A percentile compares a stretch with the other conserved stretches of the same genome.
Evolutionary conservation across 2,113 vertebrate genomes (phyloP).

Genomic region (Phalacrocorax aristotelis): DNA sequence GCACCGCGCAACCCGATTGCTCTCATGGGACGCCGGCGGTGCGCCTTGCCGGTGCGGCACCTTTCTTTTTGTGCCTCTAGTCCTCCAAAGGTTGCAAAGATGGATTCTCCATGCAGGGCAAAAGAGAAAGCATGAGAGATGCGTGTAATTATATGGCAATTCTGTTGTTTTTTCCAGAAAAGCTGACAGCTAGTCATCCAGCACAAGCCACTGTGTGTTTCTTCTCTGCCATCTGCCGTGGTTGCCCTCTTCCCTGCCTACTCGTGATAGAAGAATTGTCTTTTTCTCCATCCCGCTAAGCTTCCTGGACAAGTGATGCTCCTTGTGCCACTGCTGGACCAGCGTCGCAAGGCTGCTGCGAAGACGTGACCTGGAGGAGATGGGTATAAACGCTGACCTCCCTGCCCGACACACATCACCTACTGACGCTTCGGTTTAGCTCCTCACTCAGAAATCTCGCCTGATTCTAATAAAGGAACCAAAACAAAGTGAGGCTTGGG

Average conservation of each 20-base stretch:
- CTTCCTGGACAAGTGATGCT: background rate
- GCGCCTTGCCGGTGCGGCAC: background rate
- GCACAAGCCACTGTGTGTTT: background rate
- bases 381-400: background rate
- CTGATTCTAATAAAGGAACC: background rate
- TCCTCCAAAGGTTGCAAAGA: background rate
- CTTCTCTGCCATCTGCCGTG: background rate
- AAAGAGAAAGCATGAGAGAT: background rate
- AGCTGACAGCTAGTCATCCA: background rate
- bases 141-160: fast-evolving
- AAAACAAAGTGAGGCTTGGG: background rate
- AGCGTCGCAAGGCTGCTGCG: background rate
- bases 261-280: background rate
- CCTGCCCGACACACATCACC: background rate
- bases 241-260: background rate
- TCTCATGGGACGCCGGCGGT: fast-evolving
- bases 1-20: background rate
- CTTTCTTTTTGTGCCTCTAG: background rate
- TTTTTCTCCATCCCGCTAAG: background rate
- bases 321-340: background rate
- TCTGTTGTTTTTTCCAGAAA: background rate
- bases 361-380: background rate
- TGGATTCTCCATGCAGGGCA: background rate
- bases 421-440: background rate
- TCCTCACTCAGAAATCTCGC: background rate